Percentiles rank a stretch among this genome's conserved stretches.
Conservation (phyloP, 2,888 invertebrate genomes). For the Mylabris sibirica region DNA sequence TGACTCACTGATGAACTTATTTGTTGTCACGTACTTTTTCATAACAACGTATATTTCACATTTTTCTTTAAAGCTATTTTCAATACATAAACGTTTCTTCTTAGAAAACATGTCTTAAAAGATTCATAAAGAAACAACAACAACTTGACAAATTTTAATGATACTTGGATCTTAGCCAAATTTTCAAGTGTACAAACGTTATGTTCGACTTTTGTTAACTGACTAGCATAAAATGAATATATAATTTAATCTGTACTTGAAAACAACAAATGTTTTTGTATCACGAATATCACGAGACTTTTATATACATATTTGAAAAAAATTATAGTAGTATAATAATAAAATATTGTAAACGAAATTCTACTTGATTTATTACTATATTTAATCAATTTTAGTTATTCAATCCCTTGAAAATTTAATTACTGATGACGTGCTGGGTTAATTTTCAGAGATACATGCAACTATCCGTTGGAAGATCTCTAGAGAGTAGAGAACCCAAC, state of each 20-base stretch:
- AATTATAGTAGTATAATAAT: background rate
- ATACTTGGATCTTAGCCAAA: slow-evolving; percentile 34
- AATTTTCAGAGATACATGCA: background rate
- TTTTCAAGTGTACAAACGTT: slow-evolving; percentile 33
- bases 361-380: background rate
- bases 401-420: slow-evolving; percentile 1
- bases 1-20: slow-evolving; percentile 32
- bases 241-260: slow-evolving; percentile 26
- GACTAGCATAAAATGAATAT: slow-evolving; percentile 36
- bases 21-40: slow-evolving; percentile 23
- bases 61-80: background rate
- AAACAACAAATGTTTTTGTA: background rate
- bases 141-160: slow-evolving; percentile 35
- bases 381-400: slow-evolving; percentile 4
- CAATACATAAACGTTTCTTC: slow-evolving; percentile 7
- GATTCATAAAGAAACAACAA: slow-evolving; percentile 16
- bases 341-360: slow-evolving; percentile 1
- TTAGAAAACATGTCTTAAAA: background rate
- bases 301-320: background rate
- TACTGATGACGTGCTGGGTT: slow-evolving; percentile 2
- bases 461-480: slow-evolving; percentile 6
- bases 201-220: slow-evolving; percentile 34
- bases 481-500: background rate
- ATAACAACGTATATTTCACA: background rate
- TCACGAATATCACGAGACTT: background rate